Evolutionary conservation across 2,797 vertebrate genomes (phyloP), one percentile per base, ranked within the genome.

Genomic region (Picus viridis): DNA sequence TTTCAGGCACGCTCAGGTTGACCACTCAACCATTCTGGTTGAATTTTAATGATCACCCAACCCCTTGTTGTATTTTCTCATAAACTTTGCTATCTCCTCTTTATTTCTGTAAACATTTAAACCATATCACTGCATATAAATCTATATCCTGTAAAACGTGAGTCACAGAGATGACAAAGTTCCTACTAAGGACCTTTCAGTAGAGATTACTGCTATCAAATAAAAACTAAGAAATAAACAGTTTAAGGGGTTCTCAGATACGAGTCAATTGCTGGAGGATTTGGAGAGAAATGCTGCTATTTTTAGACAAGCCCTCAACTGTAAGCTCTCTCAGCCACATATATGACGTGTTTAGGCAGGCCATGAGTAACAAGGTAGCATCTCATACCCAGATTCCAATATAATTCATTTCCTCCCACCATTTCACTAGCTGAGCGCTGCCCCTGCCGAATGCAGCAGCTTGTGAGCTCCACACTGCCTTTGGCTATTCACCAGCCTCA

Each of bases 401-500:
- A 51, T 30, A 45, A 70, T 2, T 11, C 4, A 7, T 43, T n/a
- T 16, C 70, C 20, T 81, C 36, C 69, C 29, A 69, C 26, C 20
- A 13, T 43, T 92, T 30, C 24, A 59, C 14, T 0, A 71, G 56
- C 30, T 41, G 9, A 64, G 51, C 61, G 47, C 30, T 9, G 27
- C 32, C 58, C 22, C 17, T 16, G 22, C 51, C 20, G 3, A 88
- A 41, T 29, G 29, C 49, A 36, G 2, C 61, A 72, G 34, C 18
- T 6, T 2, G 0, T 5, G 9, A 88, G 30, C 32, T 61, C 39
- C 49, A 6, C 0, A 0, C 5, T 39, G 62, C 78, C 58, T 56
- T 58, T 92, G 56, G 51, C 30, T 47, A 29, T 19, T 24, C 3
- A 0, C n/a, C 39, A 80, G 79, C 41, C 58, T 36, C 68, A 24